phyloP scores from a whole-genome alignment of 2,888 invertebrate genomes.

The Carabus problematicus region DNA sequence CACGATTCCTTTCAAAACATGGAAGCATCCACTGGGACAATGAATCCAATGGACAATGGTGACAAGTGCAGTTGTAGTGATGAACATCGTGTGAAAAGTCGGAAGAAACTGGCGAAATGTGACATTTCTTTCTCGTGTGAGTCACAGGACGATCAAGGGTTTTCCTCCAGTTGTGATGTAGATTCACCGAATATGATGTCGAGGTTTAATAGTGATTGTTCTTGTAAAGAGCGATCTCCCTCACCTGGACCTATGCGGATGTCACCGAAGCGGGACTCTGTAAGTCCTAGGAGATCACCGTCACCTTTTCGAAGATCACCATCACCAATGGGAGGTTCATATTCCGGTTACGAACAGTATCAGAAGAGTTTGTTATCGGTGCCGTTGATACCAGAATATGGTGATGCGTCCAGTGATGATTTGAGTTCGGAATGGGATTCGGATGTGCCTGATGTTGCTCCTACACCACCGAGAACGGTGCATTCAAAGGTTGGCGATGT shows the following conservation, averaged over 20 bases:
- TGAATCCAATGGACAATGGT: constrained; percentile 9
- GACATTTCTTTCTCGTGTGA: constrained; percentile 19
- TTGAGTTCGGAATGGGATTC: constrained; percentile 93
- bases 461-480: constrained; percentile 47
- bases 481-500: constrained; percentile 50
- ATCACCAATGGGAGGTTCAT: constrained; percentile 51
- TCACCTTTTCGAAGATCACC: constrained; percentile 51
- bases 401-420: constrained; percentile 90
- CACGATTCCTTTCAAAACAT: constrained; percentile 7
- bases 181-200: not conserved
- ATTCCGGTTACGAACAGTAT: constrained; percentile 77
- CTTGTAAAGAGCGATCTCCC: constrained; percentile 17
- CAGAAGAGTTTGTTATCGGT: constrained; percentile 78
- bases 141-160: constrained; percentile 17
- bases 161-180: constrained; percentile 14
- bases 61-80: constrained; percentile 10
- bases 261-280: constrained; percentile 8
- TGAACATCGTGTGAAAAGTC: not conserved
- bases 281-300: constrained; percentile 48
- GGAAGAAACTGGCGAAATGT: constrained; percentile 25
- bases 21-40: constrained; percentile 11
- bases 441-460: constrained; percentile 69
- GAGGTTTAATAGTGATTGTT: constrained; percentile 16
- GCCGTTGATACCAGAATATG: constrained; percentile 79
- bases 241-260: not conserved